A percentile compares a stretch with the other conserved stretches of the same genome.
These are phyloP conservation scores for Bradypodion pumilum DNA, from an alignment of 2,797 vertebrate species.

Conservation along the genomic window DNA sequence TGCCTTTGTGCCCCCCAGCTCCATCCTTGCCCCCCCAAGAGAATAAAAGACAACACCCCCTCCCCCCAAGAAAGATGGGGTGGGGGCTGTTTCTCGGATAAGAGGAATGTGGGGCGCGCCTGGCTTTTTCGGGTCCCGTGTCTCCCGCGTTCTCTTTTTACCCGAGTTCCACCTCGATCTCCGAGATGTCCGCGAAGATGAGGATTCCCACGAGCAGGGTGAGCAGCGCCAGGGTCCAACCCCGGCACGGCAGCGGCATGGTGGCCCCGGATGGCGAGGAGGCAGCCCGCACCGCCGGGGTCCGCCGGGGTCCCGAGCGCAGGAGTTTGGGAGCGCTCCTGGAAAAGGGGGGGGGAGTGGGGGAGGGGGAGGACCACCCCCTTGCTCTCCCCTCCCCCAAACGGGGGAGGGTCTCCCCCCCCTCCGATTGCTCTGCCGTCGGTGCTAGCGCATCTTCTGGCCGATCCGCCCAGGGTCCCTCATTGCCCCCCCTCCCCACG, in stretches of 20 bases:
- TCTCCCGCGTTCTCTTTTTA: conserved; percentile 69
- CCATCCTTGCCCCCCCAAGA: background rate
- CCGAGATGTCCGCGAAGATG: conserved; percentile 88
- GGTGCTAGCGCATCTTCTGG: background rate
- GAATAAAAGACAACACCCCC: background rate
- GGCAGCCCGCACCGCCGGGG: conserved; percentile 29
- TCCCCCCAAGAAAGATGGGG: background rate
- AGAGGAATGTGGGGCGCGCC: background rate
- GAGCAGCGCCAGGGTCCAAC: conserved; percentile 86
- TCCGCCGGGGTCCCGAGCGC: background rate
- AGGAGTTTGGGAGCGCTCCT: background rate
- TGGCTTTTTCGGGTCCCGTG: background rate
- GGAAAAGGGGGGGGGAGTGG: background rate
- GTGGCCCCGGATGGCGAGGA: conserved; percentile 51
- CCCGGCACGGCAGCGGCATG: conserved; percentile 86
- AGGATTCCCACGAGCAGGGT: conserved; percentile 86
- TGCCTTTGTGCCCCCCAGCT: background rate
- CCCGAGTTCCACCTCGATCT: conserved; percentile 91
- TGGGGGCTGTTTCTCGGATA: background rate
- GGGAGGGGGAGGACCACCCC: conserved; percentile 14
- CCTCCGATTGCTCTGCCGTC: no score
- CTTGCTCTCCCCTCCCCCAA: conserved; percentile 4
- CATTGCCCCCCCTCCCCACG: no score
- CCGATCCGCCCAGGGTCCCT: conserved; percentile 26
- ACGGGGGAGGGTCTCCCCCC: background rate